Conservation (phyloP, 1,140 invertebrate species). For the Pogonognathellus flavescens region DNA sequence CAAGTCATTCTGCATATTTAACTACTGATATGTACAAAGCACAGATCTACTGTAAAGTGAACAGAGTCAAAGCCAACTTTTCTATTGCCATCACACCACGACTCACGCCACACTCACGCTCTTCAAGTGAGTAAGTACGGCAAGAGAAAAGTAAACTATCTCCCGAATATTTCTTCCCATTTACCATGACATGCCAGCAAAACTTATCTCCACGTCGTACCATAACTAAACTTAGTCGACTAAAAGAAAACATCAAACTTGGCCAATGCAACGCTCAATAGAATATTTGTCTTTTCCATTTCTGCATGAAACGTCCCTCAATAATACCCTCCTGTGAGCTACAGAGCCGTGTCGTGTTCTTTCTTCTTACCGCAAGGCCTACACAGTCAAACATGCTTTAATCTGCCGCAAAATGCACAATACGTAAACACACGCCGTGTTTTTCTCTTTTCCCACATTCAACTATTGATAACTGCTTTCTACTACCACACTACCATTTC, state of each 20-base stretch:
- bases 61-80: slow-evolving; percentile 16
- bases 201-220: background rate
- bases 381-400: background rate
- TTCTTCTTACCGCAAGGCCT: background rate
- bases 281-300: slow-evolving; percentile 38
- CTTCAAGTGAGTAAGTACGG: background rate
- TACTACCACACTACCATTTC: too few species aligned
- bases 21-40: background rate
- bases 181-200: slow-evolving; percentile 5
- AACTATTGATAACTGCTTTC: too few species aligned
- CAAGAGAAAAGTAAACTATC: background rate
- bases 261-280: slow-evolving; percentile 11
- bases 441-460: too few species aligned
- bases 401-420: background rate
- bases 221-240: background rate
- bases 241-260: slow-evolving; percentile 27
- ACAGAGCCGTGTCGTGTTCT: background rate
- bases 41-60: background rate
- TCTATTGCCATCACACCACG: background rate
- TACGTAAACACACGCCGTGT: too few species aligned
- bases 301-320: background rate
- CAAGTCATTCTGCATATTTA: slow-evolving; percentile 5
- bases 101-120: background rate
- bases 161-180: background rate
- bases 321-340: background rate